phyloP scores from a whole-genome alignment of 2,113 vertebrate species.

The Vombatus ursinus region DNA sequence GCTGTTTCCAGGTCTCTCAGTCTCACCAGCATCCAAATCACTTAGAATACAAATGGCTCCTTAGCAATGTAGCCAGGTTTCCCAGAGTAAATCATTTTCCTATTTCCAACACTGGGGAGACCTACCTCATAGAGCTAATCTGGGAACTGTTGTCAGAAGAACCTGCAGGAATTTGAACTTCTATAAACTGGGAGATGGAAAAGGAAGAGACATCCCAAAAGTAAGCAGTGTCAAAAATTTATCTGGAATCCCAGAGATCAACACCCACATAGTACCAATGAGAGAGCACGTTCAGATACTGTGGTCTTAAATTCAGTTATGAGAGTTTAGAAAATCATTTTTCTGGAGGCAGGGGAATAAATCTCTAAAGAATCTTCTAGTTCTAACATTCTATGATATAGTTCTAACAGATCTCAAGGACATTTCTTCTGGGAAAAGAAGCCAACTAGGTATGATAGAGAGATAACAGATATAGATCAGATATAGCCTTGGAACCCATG shows the following conservation, averaged over 20 bases:
- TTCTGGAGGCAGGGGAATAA: not conserved
- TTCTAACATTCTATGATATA: not conserved
- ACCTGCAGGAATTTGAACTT: not conserved
- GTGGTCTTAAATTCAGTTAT: not conserved
- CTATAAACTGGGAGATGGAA: not conserved
- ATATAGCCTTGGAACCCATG: not conserved
- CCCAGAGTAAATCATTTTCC: not conserved
- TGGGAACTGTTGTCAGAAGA: not conserved
- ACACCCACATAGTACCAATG: not conserved
- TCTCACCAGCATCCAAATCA: not conserved
- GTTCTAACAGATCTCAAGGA: not conserved
- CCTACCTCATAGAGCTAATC: not conserved
- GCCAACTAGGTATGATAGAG: not conserved
- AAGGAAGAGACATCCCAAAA: not conserved
- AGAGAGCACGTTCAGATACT: not conserved
- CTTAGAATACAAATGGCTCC: not conserved
- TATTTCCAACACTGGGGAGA: not conserved
- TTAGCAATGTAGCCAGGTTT: not conserved
- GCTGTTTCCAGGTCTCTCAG: not conserved
- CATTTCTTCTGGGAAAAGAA: not conserved
- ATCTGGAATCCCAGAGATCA: not conserved
- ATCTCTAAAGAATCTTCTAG: not conserved
- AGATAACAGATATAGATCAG: not conserved
- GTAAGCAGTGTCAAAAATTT: not conserved
- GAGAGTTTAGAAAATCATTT: not conserved